phyloP scores from a whole-genome alignment of 1,140 invertebrate genomes.

The Drosophila lacertosa region DNA sequence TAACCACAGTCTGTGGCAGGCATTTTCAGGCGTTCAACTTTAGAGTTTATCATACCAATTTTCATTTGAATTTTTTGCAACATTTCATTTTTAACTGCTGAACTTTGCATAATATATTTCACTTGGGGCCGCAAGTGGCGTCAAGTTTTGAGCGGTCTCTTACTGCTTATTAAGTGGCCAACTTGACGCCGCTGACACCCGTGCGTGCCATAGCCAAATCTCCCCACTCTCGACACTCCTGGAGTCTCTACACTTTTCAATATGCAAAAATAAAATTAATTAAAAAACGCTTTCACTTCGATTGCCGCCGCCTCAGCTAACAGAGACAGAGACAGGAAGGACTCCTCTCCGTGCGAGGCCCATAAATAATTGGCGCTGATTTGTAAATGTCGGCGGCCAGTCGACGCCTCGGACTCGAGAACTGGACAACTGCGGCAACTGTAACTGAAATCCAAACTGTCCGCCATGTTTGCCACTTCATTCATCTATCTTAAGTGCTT shows the following conservation, averaged over 20 bases:
- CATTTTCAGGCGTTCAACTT: slow-evolving; percentile 16
- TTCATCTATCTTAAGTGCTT: slow-evolving; percentile 80
- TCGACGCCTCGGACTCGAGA: slow-evolving; percentile 51
- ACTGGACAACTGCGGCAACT: slow-evolving; percentile 43
- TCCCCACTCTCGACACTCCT: too few relatives aligned
- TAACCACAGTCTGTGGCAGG: slow-evolving; percentile 32
- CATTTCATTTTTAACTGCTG: slow-evolving; percentile 61
- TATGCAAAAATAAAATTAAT: slow-evolving; percentile 50
- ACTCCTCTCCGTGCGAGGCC: slow-evolving; percentile 9
- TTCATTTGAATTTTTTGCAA: slow-evolving; percentile 60
- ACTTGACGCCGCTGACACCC: slow-evolving; percentile 40
- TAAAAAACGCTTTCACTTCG: slow-evolving; percentile 12
- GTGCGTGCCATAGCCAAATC: slow-evolving; percentile 27
- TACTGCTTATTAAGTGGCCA: slow-evolving; percentile 44
- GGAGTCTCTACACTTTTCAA: slow-evolving; percentile 25
- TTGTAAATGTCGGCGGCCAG: slow-evolving; percentile 70
- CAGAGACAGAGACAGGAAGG: background rate
- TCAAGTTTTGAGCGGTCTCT: slow-evolving; percentile 22
- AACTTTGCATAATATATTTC: slow-evolving; percentile 49
- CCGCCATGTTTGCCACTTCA: slow-evolving; percentile 77
- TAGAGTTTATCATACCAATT: slow-evolving; percentile 52
- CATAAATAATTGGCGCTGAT: slow-evolving; percentile 72
- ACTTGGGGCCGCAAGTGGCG: background rate
- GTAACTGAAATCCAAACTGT: slow-evolving; percentile 57
- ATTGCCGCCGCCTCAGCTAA: background rate